These are phyloP conservation scores for Cottus gobio DNA, from an alignment of 2,113 vertebrate species.

Conservation along the genomic window DNA sequence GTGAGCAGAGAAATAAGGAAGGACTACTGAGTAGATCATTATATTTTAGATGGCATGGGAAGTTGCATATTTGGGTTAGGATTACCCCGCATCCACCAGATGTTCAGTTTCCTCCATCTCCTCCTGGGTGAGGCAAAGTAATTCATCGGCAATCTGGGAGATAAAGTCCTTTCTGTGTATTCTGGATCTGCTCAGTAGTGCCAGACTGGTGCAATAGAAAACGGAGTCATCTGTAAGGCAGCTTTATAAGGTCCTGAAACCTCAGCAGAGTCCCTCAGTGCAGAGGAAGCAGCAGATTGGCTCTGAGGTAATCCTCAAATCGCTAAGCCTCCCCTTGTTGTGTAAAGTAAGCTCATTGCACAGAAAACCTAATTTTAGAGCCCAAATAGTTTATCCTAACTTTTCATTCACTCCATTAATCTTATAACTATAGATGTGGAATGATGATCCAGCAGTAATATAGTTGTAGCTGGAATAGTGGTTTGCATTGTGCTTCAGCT, in stretches of 20 bases:
- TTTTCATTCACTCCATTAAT: constrained; percentile 38
- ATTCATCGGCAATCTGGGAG: constrained; percentile 24
- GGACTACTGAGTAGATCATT: neutral
- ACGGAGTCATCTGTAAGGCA: constrained; percentile 21
- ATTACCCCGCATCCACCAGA: constrained; percentile 21
- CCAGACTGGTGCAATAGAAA: constrained; percentile 19
- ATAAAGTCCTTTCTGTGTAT: constrained; percentile 17
- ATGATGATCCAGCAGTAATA: constrained; percentile 47
- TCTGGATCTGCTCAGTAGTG: constrained; percentile 1
- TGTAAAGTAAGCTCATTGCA: constrained; percentile 47
- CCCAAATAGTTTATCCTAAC: constrained; percentile 31
- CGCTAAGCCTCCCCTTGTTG: constrained; percentile 51
- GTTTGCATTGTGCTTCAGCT: neutral
- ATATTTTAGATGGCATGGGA: constrained; percentile 5
- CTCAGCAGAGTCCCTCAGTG: constrained; percentile 27
- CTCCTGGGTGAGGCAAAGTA: neutral
- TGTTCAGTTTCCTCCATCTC: constrained; percentile 16
- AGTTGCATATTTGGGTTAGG: neutral
- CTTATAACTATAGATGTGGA: constrained; percentile 34
- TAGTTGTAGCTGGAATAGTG: constrained; percentile 9
- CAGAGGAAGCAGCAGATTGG: constrained; percentile 46
- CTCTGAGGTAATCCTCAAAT: constrained; percentile 60
- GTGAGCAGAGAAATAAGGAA: neutral
- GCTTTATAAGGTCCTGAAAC: constrained; percentile 47
- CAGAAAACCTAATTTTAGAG: constrained; percentile 19